Conservation (phyloP, 2,888 invertebrate species). For the Apotomis turbidana region DNA sequence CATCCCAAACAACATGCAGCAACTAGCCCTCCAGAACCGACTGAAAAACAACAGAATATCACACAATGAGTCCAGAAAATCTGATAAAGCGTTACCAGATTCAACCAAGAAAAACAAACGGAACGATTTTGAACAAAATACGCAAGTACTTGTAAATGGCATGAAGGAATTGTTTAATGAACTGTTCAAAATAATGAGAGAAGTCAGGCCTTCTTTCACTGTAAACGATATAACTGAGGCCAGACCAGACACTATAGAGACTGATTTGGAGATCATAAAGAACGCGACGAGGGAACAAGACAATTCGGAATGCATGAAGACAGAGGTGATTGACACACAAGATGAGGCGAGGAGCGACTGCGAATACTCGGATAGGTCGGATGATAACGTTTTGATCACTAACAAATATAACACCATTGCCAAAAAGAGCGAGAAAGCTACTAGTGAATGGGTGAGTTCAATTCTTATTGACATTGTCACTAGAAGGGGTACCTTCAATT, state of each 20-base stretch:
- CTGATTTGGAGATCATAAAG: background rate
- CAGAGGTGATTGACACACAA: background rate
- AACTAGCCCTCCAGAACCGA: constrained; percentile 40
- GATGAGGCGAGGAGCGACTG: constrained; percentile 46
- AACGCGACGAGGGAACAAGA: background rate
- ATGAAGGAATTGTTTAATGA: constrained; percentile 58
- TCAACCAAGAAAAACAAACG: constrained; percentile 55
- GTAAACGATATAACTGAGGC: background rate
- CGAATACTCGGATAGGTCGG: constrained; percentile 51
- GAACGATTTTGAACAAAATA: constrained; percentile 43
- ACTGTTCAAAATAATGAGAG: constrained; percentile 57
- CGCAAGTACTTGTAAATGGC: constrained; percentile 46
- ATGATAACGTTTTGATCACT: constrained; percentile 53
- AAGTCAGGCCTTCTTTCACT: constrained; percentile 49
- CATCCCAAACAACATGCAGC: constrained; percentile 56
- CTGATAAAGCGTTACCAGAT: constrained; percentile 58
- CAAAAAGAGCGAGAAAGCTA: constrained; percentile 17
- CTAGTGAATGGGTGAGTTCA: constrained; percentile 50
- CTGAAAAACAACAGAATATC: constrained; percentile 53
- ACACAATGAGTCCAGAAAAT: constrained; percentile 34
- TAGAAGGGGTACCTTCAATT: no score
- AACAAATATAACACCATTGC: constrained; percentile 50
- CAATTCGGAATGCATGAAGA: constrained; percentile 4
- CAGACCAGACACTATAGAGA: background rate
- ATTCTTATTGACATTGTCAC: background rate